Evolutionary conservation across 2,888 invertebrate genomes (phyloP), one percentile per base, ranked within the genome.

Genomic region (Sabellastarte sp.): DNA sequence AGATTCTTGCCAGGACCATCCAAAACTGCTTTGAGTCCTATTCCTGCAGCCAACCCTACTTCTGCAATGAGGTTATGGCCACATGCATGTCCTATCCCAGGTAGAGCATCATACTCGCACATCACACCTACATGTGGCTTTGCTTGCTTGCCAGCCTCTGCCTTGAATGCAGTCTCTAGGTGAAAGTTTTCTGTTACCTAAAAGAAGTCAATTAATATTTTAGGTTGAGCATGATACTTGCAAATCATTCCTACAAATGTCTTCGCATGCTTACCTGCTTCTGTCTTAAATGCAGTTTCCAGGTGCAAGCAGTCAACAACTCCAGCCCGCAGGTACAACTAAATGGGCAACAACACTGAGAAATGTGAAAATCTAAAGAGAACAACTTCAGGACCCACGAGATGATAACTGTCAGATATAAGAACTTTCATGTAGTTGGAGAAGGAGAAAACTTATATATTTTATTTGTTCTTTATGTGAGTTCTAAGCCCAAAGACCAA

Each of bases 231-330:
- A 26, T 84, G 83, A 66, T 83, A 84, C 66, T 84, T 83, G 67
- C 82, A 82, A 28, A 84, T 60, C n/a, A 83, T 72, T 5, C 77
- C 80, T 10, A 84, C 64, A 59, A 77, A 72, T 2, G 80, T 79
- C 30, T 26, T 26, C 2, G 4, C 52, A 10, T 24, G 24, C 26
- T 29, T 30, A 32, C 32, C 63, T 24, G n/a, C 33, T 33, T 56
- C 41, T 15, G 41, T 20, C 41, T 20, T 41, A 41, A 41, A 41
- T 10, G 41, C 10, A 10, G 41, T 41, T 20, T 41, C 41, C 41
- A 41, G 41, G 20, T 41, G 41, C 10, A 15, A 41, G 41, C n/a
- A n/a, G n/a, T n/a, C n/a, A n/a, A n/a, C n/a, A n/a, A n/a, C n/a
- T n/a, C n/a, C n/a, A n/a, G n/a, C n/a, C n/a, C n/a, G n/a, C n/a